phyloP scores from a whole-genome alignment of 2,797 vertebrate genomes.

The Malacoctenus gilli region DNA sequence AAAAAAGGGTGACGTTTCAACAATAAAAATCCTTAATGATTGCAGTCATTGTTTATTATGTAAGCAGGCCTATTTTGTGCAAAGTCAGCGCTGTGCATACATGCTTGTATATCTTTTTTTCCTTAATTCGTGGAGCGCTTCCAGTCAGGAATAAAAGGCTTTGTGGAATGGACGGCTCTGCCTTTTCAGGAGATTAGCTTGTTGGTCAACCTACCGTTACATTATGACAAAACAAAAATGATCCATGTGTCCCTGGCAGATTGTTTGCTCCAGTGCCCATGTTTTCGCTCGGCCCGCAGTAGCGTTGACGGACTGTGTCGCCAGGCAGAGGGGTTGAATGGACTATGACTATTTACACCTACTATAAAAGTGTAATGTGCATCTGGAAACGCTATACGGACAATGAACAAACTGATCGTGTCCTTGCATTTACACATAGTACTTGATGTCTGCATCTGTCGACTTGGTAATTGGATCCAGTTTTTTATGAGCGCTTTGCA shows the following conservation, averaged over 20 bases:
- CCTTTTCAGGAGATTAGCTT: slow-evolving; percentile 60
- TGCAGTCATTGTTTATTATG: slow-evolving; percentile 1
- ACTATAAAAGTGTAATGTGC: slow-evolving; percentile 65
- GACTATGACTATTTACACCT: slow-evolving; percentile 57
- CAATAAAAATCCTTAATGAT: background rate
- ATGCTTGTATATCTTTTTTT: slow-evolving; percentile 11
- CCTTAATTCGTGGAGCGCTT: slow-evolving; percentile 22
- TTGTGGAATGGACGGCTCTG: slow-evolving; percentile 51
- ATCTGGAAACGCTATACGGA: slow-evolving; percentile 52
- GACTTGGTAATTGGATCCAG: slow-evolving; percentile 58
- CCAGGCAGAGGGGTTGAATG: slow-evolving; percentile 39
- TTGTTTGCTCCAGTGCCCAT: slow-evolving; percentile 45
- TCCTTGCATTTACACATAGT: slow-evolving; percentile 59
- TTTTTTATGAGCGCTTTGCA: slow-evolving; percentile 55
- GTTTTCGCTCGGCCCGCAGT: slow-evolving; percentile 21
- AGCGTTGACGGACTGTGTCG: slow-evolving; percentile 26
- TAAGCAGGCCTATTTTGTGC: background rate
- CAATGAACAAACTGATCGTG: slow-evolving; percentile 57
- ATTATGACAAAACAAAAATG: slow-evolving; percentile 63
- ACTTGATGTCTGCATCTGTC: slow-evolving; percentile 62
- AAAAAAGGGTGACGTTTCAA: background rate
- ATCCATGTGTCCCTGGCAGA: slow-evolving; percentile 51
- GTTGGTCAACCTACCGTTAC: slow-evolving; percentile 51
- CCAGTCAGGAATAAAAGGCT: slow-evolving; percentile 44
- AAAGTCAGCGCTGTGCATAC: slow-evolving; percentile 1